phyloP scores from a whole-genome alignment of 1,140 invertebrate species.

The Leptopilina boulardi region DNA sequence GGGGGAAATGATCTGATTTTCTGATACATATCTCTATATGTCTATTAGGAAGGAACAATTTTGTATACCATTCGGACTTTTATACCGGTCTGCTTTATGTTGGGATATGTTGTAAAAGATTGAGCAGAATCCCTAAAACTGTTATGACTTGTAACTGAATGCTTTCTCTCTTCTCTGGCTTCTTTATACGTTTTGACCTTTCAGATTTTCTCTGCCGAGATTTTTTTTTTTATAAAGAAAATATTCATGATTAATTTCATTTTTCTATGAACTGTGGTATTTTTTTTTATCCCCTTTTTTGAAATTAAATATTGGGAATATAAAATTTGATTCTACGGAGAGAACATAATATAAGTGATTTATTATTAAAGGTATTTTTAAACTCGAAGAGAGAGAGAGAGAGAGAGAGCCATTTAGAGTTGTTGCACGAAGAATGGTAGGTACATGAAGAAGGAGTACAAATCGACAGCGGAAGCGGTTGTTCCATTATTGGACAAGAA shows the following conservation, averaged over 20 bases:
- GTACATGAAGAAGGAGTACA: neutral
- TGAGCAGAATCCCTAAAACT: neutral
- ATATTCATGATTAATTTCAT: too few species aligned
- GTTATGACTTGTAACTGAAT: neutral
- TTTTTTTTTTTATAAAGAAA: too few species aligned
- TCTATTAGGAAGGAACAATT: slow-evolving; percentile 8
- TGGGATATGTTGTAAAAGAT: neutral
- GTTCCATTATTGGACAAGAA: slow-evolving; percentile 30
- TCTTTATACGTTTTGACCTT: slow-evolving; percentile 2
- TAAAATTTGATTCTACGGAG: neutral
- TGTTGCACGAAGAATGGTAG: neutral
- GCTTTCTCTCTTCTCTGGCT: neutral
- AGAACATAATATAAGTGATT: neutral
- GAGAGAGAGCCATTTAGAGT: neutral
- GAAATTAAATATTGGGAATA: too few species aligned
- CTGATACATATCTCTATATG: slow-evolving; percentile 1
- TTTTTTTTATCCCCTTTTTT: too few species aligned
- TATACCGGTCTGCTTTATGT: neutral
- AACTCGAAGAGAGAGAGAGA: neutral
- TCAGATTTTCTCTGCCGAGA: neutral
- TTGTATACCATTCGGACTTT: neutral
- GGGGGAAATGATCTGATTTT: neutral
- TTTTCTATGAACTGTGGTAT: too few species aligned
- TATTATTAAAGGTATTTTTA: neutral
- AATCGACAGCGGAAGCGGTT: slow-evolving; percentile 9